Conservation (phyloP, 2,888 invertebrate genomes). For the Apoda limacodes region DNA sequence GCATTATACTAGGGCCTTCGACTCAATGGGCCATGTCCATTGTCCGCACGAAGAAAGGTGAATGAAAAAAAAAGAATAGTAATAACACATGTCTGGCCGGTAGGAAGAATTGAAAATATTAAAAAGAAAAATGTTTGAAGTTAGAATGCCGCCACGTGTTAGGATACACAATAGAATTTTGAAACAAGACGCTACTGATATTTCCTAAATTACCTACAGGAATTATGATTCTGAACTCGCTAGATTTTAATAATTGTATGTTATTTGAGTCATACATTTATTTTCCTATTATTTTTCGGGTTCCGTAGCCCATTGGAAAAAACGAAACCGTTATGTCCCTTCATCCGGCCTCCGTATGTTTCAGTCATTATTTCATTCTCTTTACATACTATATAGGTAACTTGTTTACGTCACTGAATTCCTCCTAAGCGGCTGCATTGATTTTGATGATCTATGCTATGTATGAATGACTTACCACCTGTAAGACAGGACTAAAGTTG, state of each 20-base stretch:
- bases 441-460: too few species aligned
- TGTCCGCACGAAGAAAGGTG: slow-evolving; percentile 57
- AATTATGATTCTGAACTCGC: slow-evolving; percentile 34
- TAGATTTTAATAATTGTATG: slow-evolving; percentile 28
- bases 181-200: too few species aligned
- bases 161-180: slow-evolving; percentile 35
- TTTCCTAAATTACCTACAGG: too few species aligned
- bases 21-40: slow-evolving; percentile 49
- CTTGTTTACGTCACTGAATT: too few species aligned
- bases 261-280: slow-evolving; percentile 18
- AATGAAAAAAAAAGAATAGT: slow-evolving; percentile 60
- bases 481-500: not conserved
- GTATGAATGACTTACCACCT: too few species aligned
- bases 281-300: slow-evolving; percentile 8
- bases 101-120: slow-evolving; percentile 40
- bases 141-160: slow-evolving; percentile 53
- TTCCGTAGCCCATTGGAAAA: too few species aligned
- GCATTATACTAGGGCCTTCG: slow-evolving; percentile 52
- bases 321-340: too few species aligned
- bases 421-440: too few species aligned
- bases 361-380: too few species aligned
- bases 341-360: too few species aligned
- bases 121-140: slow-evolving; percentile 41
- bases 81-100: slow-evolving; percentile 55
- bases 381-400: too few species aligned